phyloP scores from a whole-genome alignment of 2,113 vertebrate genomes.

The Apeltes quadracus region DNA sequence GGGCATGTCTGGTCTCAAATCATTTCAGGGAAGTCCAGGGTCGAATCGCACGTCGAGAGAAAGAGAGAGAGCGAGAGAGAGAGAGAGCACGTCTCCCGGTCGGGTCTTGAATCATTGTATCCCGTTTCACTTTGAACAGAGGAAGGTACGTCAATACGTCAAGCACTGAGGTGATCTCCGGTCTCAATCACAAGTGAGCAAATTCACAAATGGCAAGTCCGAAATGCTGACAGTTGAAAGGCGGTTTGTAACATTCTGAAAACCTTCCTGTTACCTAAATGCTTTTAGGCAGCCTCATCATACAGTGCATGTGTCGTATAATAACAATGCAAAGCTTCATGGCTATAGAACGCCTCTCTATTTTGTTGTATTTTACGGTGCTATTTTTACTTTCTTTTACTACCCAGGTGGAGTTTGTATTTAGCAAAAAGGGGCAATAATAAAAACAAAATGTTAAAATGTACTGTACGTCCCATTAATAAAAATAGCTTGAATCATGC shows the following conservation, averaged over 20 bases:
- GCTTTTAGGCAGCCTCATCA: not conserved
- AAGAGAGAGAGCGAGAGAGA: no score
- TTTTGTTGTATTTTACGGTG: not conserved
- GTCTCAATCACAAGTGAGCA: not conserved
- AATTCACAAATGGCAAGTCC: not conserved
- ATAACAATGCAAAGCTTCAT: not conserved
- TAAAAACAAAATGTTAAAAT: not conserved
- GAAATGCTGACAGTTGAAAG: not conserved
- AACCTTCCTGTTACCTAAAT: not conserved
- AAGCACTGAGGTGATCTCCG: not conserved
- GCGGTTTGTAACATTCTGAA: not conserved
- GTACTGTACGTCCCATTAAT: slow-evolving; percentile 22
- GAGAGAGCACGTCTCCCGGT: no score
- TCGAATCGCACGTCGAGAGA: not conserved
- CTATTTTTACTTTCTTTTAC: not conserved
- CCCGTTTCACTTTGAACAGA: not conserved
- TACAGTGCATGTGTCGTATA: not conserved
- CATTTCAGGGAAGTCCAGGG: not conserved
- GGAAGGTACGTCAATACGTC: not conserved
- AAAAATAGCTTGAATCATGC: slow-evolving; percentile 12
- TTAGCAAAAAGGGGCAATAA: not conserved
- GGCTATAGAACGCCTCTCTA: not conserved
- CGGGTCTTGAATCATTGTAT: not conserved
- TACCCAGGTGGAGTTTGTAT: not conserved
- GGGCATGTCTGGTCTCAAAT: not conserved